These are phyloP conservation scores for Indicator maculatus DNA, from an alignment of 2,113 vertebrate species.

Conservation along the genomic window DNA sequence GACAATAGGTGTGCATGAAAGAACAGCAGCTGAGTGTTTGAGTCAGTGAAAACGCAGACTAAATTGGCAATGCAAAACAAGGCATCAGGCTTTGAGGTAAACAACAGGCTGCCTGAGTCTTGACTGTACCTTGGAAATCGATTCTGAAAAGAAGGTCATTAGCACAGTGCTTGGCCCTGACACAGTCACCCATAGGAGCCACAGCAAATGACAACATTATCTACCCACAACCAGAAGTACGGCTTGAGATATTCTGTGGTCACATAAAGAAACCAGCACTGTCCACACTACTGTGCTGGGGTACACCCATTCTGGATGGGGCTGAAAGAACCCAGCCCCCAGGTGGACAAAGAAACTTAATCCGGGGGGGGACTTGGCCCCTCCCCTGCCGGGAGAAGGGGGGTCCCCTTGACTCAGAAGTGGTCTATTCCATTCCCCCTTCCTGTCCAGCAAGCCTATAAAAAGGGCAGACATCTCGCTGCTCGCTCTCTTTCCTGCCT, in stretches of 20 bases:
- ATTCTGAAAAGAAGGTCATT: conserved; percentile 7
- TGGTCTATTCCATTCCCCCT: no score
- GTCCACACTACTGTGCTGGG: neutral
- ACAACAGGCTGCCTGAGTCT: conserved; percentile 14
- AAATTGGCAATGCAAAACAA: conserved; percentile 4
- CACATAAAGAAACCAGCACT: neutral
- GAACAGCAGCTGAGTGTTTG: neutral
- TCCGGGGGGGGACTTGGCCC: no score
- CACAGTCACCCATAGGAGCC: neutral
- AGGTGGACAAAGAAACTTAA: no score
- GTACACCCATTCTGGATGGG: no score
- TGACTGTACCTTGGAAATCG: neutral
- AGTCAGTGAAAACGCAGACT: neutral
- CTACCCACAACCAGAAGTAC: neutral
- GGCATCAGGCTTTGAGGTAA: neutral
- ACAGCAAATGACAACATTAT: neutral
- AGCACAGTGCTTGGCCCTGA: neutral
- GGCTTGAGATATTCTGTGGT: neutral
- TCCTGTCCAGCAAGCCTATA: no score
- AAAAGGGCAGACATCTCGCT: no score
- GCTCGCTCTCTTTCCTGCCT: no score
- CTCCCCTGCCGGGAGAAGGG: no score
- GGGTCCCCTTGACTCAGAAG: no score
- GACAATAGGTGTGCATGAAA: neutral
- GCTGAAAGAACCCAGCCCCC: no score